phyloP scores from a whole-genome alignment of 2,888 invertebrate species.

The Onthophagus sagittarius region DNA sequence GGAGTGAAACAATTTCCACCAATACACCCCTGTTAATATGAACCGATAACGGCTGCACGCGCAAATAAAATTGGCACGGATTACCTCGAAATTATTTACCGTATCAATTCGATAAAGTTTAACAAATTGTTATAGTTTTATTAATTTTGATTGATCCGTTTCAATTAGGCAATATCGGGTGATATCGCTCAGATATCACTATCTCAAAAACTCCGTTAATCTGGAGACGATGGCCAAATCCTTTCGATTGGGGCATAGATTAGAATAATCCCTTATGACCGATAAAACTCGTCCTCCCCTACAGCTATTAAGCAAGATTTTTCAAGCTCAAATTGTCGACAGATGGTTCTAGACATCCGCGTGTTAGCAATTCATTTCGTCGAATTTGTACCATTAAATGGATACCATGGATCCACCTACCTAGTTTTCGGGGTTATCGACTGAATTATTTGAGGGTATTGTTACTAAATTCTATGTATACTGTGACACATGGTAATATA shows the following conservation, averaged over 20 bases:
- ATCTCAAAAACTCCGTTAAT: background rate
- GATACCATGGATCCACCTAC: background rate
- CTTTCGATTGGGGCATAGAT: background rate
- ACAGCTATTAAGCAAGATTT: background rate
- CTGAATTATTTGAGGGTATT: background rate
- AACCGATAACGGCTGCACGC: background rate
- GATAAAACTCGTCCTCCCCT: background rate
- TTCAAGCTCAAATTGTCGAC: background rate
- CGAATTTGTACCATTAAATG: background rate
- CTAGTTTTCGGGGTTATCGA: background rate
- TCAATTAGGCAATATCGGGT: background rate
- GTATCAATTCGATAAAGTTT: background rate
- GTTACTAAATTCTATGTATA: background rate
- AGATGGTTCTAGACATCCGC: background rate
- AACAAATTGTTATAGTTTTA: conserved; percentile 19
- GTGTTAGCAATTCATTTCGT: background rate
- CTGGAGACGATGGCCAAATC: background rate
- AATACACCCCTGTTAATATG: background rate
- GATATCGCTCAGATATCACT: background rate
- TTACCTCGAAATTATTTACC: background rate
- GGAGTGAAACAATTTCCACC: background rate
- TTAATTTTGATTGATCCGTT: conserved; percentile 14
- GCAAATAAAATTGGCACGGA: conserved; percentile 11
- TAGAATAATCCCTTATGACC: background rate
- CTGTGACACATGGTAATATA: background rate